Evolutionary conservation across 2,113 vertebrate genomes (phyloP), one percentile per base, ranked within the genome.

Genomic region (Pteruthius melanotis): DNA sequence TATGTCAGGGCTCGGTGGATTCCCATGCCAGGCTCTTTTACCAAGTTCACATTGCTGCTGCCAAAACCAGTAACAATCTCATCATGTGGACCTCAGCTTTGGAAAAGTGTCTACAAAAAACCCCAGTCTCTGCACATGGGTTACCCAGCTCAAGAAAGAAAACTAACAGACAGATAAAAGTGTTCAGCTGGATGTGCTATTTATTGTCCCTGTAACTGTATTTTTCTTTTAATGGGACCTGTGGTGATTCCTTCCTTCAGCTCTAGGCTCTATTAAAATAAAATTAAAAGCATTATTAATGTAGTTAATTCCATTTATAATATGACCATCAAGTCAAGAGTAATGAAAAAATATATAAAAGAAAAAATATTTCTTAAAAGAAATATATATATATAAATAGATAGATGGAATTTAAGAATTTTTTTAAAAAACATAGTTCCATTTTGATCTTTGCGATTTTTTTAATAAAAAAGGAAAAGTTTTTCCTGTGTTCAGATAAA

Each of bases 221-320:
- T 91, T 96, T 93, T 97, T 94, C 89, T 96, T 97, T 93, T 94
- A 97, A 95, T 30, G n/a, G 86, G 90, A 95, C 93, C 91, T 71
- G 84, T 63, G 87, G 90, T 96, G 93, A 95, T 97, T 95, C 65
- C 66, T 74, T 83, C 61, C 82, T 61, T 94, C 83, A 94, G 95
- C 89, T 87, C 47, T 83, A 94, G 94, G 93, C 92, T 37, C 94
- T 71, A 96, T 91, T 97, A 97, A 98, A 98, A 97, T 97, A 91
- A 97, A 95, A 97, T 97, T 97, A 94, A 97, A 97, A 97, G 75
- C 85, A 94, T 96, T 96, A 96, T 66, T 94, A 97, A 97, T 89
- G 53, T 95, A 97, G 92, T 96, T 96, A 97, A 97, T 97, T 97
- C 72, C 60, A 94, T 94, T 97, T 97, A 91, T 94, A 96, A 96